Percentiles rank a stretch among this genome's conserved stretches.
phyloP scores from a whole-genome alignment of 2,797 vertebrate genomes.

The Neostethus bicornis region DNA sequence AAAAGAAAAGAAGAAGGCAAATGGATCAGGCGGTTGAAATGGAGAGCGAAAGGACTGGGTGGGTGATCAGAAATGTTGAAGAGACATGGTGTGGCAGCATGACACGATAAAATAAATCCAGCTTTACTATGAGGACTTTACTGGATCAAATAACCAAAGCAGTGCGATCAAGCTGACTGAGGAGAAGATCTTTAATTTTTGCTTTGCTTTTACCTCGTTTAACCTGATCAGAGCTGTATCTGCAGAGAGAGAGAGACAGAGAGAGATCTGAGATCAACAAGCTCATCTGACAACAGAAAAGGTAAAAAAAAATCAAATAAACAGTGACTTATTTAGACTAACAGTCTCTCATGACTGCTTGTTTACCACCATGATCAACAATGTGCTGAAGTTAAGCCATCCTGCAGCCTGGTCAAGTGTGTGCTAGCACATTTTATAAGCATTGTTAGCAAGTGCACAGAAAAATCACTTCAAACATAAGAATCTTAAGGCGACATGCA shows the following conservation, averaged over 20 bases:
- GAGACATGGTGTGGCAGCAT: slow-evolving; percentile 65
- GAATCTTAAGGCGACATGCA: slow-evolving; percentile 44
- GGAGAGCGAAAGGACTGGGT: slow-evolving; percentile 64
- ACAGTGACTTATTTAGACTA: slow-evolving; percentile 36
- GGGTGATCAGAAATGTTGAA: slow-evolving; percentile 47
- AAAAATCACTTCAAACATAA: slow-evolving; percentile 22
- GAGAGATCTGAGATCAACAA: slow-evolving; percentile 61
- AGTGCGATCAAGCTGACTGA: slow-evolving; percentile 33
- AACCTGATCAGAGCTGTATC: slow-evolving; percentile 43
- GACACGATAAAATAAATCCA: slow-evolving; percentile 44
- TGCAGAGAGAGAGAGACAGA: slow-evolving; percentile 62
- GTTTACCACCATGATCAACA: slow-evolving; percentile 28
- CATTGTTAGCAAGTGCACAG: slow-evolving; percentile 25
- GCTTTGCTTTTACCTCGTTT: slow-evolving; percentile 40
- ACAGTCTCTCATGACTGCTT: slow-evolving; percentile 7
- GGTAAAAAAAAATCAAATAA: slow-evolving; percentile 63
- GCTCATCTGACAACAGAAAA: slow-evolving; percentile 57
- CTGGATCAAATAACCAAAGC: slow-evolving; percentile 16
- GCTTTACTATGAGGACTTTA: slow-evolving; percentile 17
- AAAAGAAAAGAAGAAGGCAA: slow-evolving; percentile 64
- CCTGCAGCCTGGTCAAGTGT: slow-evolving; percentile 23
- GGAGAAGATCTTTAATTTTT: slow-evolving; percentile 33
- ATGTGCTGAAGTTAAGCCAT: slow-evolving; percentile 21
- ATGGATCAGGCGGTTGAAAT: slow-evolving; percentile 70
- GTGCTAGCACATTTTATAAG: slow-evolving; percentile 15